phyloP scores from a whole-genome alignment of 2,888 invertebrate species.

The Apamea anceps region DNA sequence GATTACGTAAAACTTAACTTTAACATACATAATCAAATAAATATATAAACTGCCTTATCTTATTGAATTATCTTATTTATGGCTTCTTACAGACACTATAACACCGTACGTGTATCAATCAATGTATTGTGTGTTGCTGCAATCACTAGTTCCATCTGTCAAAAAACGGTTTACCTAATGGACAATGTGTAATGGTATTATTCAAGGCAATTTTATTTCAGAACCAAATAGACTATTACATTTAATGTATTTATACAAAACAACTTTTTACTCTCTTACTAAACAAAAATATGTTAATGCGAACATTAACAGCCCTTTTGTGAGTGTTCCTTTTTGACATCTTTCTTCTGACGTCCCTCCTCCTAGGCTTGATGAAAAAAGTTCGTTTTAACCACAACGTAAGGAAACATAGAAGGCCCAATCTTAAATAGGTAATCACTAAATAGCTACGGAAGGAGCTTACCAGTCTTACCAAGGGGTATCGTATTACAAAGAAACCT shows the following conservation, averaged over 20 bases:
- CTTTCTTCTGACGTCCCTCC: conserved; percentile 27
- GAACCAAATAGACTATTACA: conserved; percentile 14
- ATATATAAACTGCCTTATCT: too few species aligned
- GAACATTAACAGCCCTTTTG: conserved; percentile 59
- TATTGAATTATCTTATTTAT: too few species aligned
- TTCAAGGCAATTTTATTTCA: conserved; percentile 11
- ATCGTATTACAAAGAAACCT: too few species aligned
- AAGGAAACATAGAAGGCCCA: conserved; percentile 13
- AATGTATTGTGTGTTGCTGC: too few species aligned
- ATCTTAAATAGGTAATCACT: not conserved
- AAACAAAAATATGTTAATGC: conserved; percentile 62
- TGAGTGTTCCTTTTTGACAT: conserved; percentile 57
- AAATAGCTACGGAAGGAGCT: not conserved
- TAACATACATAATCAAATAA: too few species aligned
- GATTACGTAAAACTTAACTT: too few species aligned
- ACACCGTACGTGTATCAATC: too few species aligned
- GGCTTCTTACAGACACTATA: too few species aligned
- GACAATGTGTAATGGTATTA: not conserved
- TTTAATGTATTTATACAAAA: conserved; percentile 41
- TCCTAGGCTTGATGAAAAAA: conserved; percentile 66
- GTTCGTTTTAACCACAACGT: conserved; percentile 37
- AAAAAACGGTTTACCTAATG: too few species aligned
- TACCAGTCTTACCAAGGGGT: too few species aligned
- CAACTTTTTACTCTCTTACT: conserved; percentile 26
- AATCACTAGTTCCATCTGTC: too few species aligned